Base-by-base conservation (phyloP, 2,797 vertebrate species). In the Calcarius lapponicus region DNA sequence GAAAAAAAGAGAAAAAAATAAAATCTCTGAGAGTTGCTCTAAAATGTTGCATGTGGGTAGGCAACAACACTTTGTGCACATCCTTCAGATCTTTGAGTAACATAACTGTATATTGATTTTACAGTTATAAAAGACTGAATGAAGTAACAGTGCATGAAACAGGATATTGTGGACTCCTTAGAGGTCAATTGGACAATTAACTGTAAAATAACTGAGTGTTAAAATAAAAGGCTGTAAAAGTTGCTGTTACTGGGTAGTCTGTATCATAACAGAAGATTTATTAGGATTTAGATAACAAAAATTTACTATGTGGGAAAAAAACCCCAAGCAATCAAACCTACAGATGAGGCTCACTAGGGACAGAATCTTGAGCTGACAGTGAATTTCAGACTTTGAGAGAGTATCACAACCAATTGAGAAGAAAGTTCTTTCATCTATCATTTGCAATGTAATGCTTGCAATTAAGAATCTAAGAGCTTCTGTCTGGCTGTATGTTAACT, bases 381-480 rank as follows among this genome's bases (percentile, higher is more conserved):
- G 34, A 83, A 72, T 61, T 90, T 90, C 17, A 72, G 28, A n/a
- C 7, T 92, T 93, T 69, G 42, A 60, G 32, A 76, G 42, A 74
- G 2, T 78, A 67, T 54, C 86, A 29, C 38, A 88, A 31, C 19
- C 91, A 86, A 54, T 78, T 88, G 71, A 78, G 65, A 80, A 21
- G n/a, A 85, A 91, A 91, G n/a, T 57, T 91, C 42, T 92, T 93
- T 86, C 17, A 53, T 82, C 82, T 65, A 74, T 71, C 61, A 54
- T 90, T 93, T 71, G 42, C 50, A 86, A 72, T 50, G 22, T 54
- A 78, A 90, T 48, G 34, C 36, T 92, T 92, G 57, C 47, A 93
- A 69, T 91, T 95, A 93, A 86, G 50, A 92, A 86, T 67, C 57
- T 78, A 78, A 93, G 61, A 80, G 85, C 54, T 88, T 95, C 90